phyloP scores from a whole-genome alignment of 2,888 invertebrate species.

The Caenorhabditis sp. region DNA sequence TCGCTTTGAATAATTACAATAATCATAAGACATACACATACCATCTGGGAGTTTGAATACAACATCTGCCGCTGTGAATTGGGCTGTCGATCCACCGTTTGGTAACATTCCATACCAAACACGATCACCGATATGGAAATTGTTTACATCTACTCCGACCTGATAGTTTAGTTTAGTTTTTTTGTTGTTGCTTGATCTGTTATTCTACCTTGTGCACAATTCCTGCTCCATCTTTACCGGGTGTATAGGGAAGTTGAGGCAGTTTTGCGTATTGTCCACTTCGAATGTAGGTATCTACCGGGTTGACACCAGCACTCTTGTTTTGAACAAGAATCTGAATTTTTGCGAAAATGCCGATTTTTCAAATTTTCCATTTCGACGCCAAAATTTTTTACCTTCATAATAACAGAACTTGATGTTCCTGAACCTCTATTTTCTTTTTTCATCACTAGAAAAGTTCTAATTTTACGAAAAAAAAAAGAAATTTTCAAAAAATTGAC shows the following conservation, averaged over 20 bases:
- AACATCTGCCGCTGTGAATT: conserved; percentile 72
- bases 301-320: conserved; percentile 75
- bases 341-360: neutral
- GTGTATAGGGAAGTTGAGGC: conserved; percentile 74
- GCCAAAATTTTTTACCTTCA: too few species aligned
- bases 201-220: conserved; percentile 72
- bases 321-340: conserved; percentile 74
- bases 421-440: too few species aligned
- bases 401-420: too few species aligned
- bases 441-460: too few species aligned
- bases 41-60: conserved; percentile 64
- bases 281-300: conserved; percentile 76
- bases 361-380: neutral
- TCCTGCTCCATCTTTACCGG: conserved; percentile 76
- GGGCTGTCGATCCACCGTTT: conserved; percentile 73
- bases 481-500: too few species aligned
- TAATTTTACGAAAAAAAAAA: too few species aligned
- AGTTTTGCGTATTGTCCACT: conserved; percentile 72
- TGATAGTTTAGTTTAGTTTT: conserved; percentile 5
- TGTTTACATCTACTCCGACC: conserved; percentile 48
- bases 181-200: neutral
- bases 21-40: neutral
- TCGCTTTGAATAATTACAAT: neutral
- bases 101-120: conserved; percentile 61
- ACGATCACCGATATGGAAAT: conserved; percentile 58